A percentile compares a stretch with the other conserved stretches of the same genome.
Conservation (phyloP, 2,797 vertebrate genomes). For the Vireo griseus region DNA sequence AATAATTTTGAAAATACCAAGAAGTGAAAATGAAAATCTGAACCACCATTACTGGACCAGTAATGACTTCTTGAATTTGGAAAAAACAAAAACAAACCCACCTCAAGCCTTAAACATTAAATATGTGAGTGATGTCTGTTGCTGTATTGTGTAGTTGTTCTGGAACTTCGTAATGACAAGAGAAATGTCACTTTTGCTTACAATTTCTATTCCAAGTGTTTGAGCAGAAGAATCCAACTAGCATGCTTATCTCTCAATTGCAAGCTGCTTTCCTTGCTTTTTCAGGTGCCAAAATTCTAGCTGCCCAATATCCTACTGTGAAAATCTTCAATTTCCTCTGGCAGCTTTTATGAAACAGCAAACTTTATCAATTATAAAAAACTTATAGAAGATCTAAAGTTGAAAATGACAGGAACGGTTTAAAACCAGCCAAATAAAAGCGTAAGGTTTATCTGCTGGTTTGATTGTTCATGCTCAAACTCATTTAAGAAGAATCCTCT, state of each 20-base stretch:
- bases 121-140: background rate
- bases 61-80: background rate
- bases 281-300: slow-evolving; percentile 6
- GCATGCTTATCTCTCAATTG: background rate
- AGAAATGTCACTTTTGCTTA: background rate
- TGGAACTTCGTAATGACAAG: background rate
- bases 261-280: slow-evolving; percentile 4
- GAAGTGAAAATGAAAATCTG: background rate
- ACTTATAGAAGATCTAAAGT: background rate
- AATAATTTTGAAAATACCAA: background rate
- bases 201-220: background rate
- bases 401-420: background rate
- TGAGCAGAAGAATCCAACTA: background rate
- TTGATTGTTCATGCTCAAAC: background rate
- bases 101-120: background rate
- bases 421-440: background rate
- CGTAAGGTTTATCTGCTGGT: background rate
- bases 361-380: background rate
- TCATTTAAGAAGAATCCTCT: background rate
- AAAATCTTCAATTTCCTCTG: background rate
- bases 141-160: background rate
- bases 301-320: background rate
- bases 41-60: background rate
- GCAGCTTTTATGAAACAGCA: background rate
- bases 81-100: background rate